A percentile compares a stretch with the other conserved stretches of the same genome.
Conservation (phyloP, 2,113 vertebrate species). For the Alethe castanea region DNA sequence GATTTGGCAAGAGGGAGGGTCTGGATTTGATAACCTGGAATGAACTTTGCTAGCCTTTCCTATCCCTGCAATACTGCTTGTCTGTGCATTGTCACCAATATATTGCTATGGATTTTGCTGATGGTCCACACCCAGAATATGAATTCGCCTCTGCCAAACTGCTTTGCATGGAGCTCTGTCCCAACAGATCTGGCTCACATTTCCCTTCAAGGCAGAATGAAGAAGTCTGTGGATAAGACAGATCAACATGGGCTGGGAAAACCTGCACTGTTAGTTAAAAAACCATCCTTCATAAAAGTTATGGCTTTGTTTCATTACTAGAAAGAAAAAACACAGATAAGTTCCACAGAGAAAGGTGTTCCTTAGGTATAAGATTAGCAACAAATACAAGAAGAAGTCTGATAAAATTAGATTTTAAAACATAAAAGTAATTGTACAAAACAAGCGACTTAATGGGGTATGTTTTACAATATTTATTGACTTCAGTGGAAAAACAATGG, state of each 20-base stretch:
- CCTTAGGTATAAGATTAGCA: not conserved
- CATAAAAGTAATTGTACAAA: not conserved
- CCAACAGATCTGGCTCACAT: not conserved
- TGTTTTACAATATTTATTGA: not conserved
- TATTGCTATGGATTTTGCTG: not conserved
- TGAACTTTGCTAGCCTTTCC: not conserved
- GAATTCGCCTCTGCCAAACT: not conserved
- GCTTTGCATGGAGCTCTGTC: not conserved
- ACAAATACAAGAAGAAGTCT: not conserved
- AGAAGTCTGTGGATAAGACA: not conserved
- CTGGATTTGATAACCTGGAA: not conserved
- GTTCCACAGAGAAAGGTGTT: not conserved
- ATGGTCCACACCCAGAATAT: not conserved
- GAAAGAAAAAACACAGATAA: not conserved
- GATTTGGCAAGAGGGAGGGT: not conserved
- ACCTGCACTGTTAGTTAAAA: not conserved
- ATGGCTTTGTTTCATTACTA: not conserved
- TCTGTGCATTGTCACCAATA: not conserved
- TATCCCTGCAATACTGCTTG: not conserved
- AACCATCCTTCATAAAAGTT: not conserved
- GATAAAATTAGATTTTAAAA: not conserved
- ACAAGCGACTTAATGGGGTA: accelerated
- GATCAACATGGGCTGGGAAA: not conserved
- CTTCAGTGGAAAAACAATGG: not conserved
- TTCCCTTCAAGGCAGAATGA: not conserved